Base-by-base conservation (phyloP, 2,888 invertebrate genomes). In the Camponotus fellah region DNA sequence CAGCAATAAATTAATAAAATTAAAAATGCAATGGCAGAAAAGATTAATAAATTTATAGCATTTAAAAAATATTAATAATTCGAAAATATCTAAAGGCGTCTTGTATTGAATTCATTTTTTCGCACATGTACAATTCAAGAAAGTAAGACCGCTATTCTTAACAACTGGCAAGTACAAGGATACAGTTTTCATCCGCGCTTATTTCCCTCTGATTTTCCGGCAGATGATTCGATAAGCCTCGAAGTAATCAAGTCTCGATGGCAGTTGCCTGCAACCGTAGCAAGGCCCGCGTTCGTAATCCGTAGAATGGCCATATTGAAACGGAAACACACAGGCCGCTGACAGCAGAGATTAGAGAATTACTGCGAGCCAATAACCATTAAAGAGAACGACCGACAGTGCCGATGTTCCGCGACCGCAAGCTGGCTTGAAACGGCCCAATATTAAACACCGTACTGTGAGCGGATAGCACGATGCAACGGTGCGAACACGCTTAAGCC, bases 301-400 rank as follows among this genome's bases (percentile, higher is more conserved):
- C 90, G 87, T 86, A 82, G 88, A 88, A 88, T 91, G 90, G 91
- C 92, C 92, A 93, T 93, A 94, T 93, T 93, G 93, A 93, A 92
- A 93, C 92, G 93, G 93, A 92, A 94, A 93, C 93, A 92, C 92
- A 92, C 90, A 92, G 92, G 91, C 91, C 92, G 93, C 92, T 93
- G 93, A 94, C 94, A 93, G 93, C 91, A 92, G 92, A 93, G 94
- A 94, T 94, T 94, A 94, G 93, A 94, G 93, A 93, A 94, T 94
- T 94, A 93, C 93, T 91, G 92, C 90, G 89, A 91, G 91, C 93
- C 94, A 94, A 94, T 94, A 94, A 94, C 93, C 93, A 93, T 94
- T 94, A 94, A 93, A 93, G 93, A 93, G 93, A 94, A 94, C 94
- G 93, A 94, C 93, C 93, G 90, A 91, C 92, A 90, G 91, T 91